These are phyloP conservation scores for Scolanthus callimorphus DNA, from an alignment of 92 coral and sea anemone genomes.

Conservation along the genomic window DNA sequence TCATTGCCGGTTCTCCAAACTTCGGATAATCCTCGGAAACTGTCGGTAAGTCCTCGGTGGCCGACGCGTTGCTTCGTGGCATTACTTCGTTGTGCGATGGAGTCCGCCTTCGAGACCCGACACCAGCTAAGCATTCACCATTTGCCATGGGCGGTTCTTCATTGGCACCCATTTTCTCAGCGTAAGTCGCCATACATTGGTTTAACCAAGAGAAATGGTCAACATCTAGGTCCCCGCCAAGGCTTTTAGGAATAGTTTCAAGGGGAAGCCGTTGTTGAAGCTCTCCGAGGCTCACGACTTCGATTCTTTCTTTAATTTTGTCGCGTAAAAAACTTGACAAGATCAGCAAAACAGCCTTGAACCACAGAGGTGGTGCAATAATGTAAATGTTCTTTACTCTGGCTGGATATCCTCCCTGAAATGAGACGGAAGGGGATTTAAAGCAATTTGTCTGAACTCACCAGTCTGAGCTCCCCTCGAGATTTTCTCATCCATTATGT, in stretches of 20 bases:
- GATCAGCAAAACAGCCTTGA: slow-evolving; percentile 72
- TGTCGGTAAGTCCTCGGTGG: slow-evolving; percentile 9
- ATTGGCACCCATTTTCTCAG: slow-evolving; percentile 41
- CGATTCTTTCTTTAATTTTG: slow-evolving; percentile 83
- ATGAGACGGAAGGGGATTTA: background rate
- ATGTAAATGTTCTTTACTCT: slow-evolving; percentile 85
- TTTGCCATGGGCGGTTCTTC: slow-evolving; percentile 10
- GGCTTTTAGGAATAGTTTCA: slow-evolving; percentile 61
- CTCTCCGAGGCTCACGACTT: slow-evolving; percentile 50
- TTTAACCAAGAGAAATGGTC: slow-evolving; percentile 77
- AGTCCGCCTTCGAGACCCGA: background rate
- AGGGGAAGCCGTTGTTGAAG: slow-evolving; percentile 61
- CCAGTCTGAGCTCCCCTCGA: no score
- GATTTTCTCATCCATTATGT: no score
- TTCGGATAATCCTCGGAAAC: slow-evolving; percentile 12
- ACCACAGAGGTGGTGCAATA: slow-evolving; percentile 95
- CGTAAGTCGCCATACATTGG: slow-evolving; percentile 56
- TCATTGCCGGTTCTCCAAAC: slow-evolving; percentile 56
- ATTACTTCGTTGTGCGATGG: background rate
- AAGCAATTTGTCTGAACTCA: no score
- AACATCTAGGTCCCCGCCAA: slow-evolving; percentile 66
- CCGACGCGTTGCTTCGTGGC: slow-evolving; percentile 8
- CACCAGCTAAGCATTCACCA: background rate
- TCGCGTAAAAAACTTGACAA: slow-evolving; percentile 82
- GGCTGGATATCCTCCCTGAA: slow-evolving; percentile 94